These are phyloP conservation scores for Hippocampus abdominalis DNA, from an alignment of 2,113 vertebrate genomes.

Conservation along the genomic window DNA sequence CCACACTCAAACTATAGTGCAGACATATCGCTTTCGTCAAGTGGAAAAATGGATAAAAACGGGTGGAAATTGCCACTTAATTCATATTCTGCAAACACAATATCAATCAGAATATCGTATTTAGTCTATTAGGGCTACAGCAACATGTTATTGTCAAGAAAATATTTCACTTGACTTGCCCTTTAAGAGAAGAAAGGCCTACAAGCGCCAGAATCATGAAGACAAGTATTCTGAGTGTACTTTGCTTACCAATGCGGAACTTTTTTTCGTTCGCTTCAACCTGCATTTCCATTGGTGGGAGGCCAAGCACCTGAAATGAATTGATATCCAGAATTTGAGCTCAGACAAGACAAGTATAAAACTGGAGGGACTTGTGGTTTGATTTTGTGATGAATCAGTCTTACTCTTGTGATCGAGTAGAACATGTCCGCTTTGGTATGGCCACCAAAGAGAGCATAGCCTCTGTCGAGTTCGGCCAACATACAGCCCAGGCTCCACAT, in stretches of 20 bases:
- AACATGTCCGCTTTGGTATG: conserved; percentile 3
- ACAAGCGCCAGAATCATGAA: neutral
- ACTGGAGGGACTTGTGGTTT: neutral
- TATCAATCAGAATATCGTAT: no score
- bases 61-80: no score
- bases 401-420: conserved; percentile 10
- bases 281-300: conserved; percentile 1
- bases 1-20: no score
- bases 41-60: no score
- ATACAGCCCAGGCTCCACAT: conserved; percentile 89
- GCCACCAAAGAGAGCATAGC: conserved; percentile 17
- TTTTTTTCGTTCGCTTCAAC: neutral
- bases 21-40: no score
- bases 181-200: neutral
- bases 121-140: no score
- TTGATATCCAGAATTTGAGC: neutral
- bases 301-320: conserved; percentile 6
- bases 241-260: neutral
- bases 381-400: neutral
- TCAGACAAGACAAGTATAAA: neutral
- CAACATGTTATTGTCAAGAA: no score
- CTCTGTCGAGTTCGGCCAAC: conserved; percentile 78
- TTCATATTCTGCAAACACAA: no score
- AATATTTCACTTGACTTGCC: no score
- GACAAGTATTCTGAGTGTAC: no score